Evolutionary conservation across 2,113 vertebrate genomes (phyloP).

Genomic region (Tamias sibiricus): DNA sequence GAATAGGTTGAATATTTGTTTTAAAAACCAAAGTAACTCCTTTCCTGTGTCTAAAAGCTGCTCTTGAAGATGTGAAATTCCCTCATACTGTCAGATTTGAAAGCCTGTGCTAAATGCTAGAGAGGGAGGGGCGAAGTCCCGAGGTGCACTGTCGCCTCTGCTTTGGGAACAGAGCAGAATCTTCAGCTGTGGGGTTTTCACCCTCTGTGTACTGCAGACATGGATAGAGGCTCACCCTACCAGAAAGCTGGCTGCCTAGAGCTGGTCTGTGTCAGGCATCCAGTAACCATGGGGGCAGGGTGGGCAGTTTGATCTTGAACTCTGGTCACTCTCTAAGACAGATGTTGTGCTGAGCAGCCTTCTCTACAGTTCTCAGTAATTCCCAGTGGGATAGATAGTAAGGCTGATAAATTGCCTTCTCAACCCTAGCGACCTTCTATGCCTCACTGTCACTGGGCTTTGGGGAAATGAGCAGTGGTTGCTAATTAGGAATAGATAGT

Average conservation of each 20-base stretch:
- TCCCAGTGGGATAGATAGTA: neutral
- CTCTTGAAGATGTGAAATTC: neutral
- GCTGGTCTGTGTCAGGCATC: fast-evolving
- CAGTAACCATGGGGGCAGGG: neutral
- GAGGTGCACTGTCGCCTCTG: neutral
- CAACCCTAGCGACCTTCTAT: constrained; percentile 18
- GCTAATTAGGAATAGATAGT: neutral
- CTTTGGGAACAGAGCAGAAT: neutral
- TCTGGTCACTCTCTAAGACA: neutral
- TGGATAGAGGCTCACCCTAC: neutral
- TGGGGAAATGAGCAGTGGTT: constrained; percentile 15
- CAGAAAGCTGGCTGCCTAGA: neutral
- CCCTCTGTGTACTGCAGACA: neutral
- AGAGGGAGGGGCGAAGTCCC: neutral
- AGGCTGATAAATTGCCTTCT: constrained; percentile 50
- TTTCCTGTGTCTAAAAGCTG: neutral
- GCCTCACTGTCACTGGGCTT: neutral
- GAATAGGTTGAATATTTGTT: constrained; percentile 23
- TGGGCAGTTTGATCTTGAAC: neutral
- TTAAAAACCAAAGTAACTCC: constrained; percentile 17
- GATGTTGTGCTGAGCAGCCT: neutral
- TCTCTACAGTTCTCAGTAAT: neutral
- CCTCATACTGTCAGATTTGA: neutral
- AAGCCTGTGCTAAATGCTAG: neutral
- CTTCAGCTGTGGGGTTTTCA: neutral